Evolutionary conservation across 1,140 invertebrate genomes (phyloP), one percentile per base, ranked within the genome.

Genomic region (Drosophila mauritiana): DNA sequence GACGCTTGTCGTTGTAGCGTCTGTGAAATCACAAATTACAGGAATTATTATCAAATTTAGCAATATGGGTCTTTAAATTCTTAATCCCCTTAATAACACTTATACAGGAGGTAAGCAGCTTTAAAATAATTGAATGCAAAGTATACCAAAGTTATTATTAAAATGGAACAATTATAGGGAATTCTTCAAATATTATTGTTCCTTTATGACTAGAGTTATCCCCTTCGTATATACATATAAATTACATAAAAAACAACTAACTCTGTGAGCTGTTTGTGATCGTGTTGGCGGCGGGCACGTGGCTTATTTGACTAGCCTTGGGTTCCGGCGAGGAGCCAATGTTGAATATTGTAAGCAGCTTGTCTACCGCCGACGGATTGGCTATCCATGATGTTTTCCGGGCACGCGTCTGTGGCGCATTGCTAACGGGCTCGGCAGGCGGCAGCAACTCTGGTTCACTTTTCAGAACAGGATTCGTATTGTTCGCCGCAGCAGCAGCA

Each of bases 341-440:
- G 76, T 94, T 93, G 79, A 94, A 94, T 4, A 94, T 69, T 37
- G 93, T 94, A 0, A 94, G 80, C 15, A 94, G 70, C 79, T 94
- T 94, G 64, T 94, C 94, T 34, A 94, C 90, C 73, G 94, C 93
- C 25, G 93, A 92, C 0, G 93, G 93, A 81, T 85, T 91, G 6
- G 93, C 92, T n/a, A 94, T 94, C 93, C 93, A 94, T 0, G 94
- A 94, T 34, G 94, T 93, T 80, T 94, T 94, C 10, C 94, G 90
- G 68, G 93, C 92, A 25, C 93, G 78, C 17, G 78, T 45, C 17
- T 45, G 67, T 10, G 49, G 58, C 0, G 25, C 31, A 34, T 34
- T 70, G 49, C 34, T 56, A 2, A 57, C 36, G 6, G 64, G 43
- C 7, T 80, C 56, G 4, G 59, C 92, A 91, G 62, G 91, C 59